Evolutionary conservation across 2,888 invertebrate genomes (phyloP), one percentile per base, ranked within the genome.

Genomic region (Hanleya hanleyi): DNA sequence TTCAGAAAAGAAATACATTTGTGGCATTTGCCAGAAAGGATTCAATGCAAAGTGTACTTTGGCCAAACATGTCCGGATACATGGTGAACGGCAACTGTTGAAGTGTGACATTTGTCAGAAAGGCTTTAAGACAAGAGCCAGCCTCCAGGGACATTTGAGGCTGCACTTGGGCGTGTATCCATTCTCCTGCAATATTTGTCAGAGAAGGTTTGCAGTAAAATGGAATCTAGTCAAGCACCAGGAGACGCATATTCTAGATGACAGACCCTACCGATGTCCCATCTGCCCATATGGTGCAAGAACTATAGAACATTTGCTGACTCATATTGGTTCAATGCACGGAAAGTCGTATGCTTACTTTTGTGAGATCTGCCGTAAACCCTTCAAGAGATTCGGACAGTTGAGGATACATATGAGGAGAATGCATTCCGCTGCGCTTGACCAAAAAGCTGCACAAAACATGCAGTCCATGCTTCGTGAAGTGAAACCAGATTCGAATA

Each of bases 311-410:
- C 79, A 82, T 57, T 76, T 85, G 1, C 67, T 85, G 26, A 76
- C 83, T 41, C 85, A 85, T 67, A 81, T 85, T 47, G 85, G 84
- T 6, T 66, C 79, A 1, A 77, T 78, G 70, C 85, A 85, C 72
- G 79, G 81, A 3, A 67, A 80, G 32, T 66, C 74, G 3, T 83
- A 81, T 72, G 81, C 83, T 22, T 85, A 82, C 69, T 82, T 81
- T 66, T 85, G 85, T 77, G 81, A 82, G 71, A 37, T 84, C 0
- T 85, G 85, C 69, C 75, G 75, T 37, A 85, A 84, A 68, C 85
- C 85, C 5, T 85, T 83, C 50, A 77, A 79, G 36, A 70, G 82
- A 15, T 80, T 82, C 69, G 67, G 75, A 32, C 80, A 81, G 33
- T 73, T 85, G n/a, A 76, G 79, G 65, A 72, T 80, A 32, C 81